phyloP scores from a whole-genome alignment of 2,888 invertebrate species.

The Cryptus viduatorius region DNA sequence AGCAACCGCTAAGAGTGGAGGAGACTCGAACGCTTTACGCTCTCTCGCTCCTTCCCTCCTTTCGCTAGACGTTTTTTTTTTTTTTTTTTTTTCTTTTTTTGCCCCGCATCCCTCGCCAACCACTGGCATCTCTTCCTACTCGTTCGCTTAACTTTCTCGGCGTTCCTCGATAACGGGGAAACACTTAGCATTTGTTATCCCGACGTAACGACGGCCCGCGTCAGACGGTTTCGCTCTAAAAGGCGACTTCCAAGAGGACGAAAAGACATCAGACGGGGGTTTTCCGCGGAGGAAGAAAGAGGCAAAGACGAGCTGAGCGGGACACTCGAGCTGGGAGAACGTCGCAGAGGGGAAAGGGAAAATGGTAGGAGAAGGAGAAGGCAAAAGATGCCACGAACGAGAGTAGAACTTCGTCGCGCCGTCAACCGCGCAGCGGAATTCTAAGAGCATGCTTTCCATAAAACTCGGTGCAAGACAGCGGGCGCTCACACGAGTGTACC shows the following conservation, averaged over 20 bases:
- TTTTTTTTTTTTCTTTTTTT: conserved; percentile 8
- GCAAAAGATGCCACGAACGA: conserved; percentile 38
- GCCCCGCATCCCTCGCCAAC: conserved; percentile 33
- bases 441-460: conserved; percentile 68
- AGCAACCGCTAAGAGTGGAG: conserved; percentile 27
- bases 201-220: conserved; percentile 72
- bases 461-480: conserved; percentile 50
- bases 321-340: conserved; percentile 40
- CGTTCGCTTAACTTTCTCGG: conserved; percentile 71
- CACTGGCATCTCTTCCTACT: conserved; percentile 14
- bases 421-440: conserved; percentile 64
- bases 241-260: conserved; percentile 67
- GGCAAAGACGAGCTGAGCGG: conserved; percentile 30
- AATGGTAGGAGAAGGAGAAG: conserved; percentile 22
- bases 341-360: conserved; percentile 14
- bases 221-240: conserved; percentile 72
- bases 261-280: conserved; percentile 29
- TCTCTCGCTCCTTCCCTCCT: conserved; percentile 23
- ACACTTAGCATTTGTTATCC: conserved; percentile 77
- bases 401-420: conserved; percentile 54
- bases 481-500: conserved; percentile 31
- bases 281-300: conserved; percentile 17
- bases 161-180: conserved; percentile 73
- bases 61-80: conserved; percentile 21
- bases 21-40: conserved; percentile 28